Evolutionary conservation across 2,888 invertebrate species (phyloP), one percentile per base, ranked within the genome.

Genomic region (Chaitophorus viminalis): DNA sequence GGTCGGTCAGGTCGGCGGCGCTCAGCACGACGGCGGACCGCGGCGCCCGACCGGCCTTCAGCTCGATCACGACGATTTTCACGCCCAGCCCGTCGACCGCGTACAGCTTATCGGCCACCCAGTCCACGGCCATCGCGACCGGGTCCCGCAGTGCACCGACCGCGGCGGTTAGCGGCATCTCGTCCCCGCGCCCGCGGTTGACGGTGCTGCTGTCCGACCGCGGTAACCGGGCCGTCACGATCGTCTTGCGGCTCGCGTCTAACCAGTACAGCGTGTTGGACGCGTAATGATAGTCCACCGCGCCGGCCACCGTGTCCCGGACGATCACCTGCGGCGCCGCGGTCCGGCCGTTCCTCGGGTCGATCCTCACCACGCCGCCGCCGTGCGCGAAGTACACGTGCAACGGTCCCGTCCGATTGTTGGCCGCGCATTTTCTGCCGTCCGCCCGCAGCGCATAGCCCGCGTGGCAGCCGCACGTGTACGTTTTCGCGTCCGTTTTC

Each of bases 71-170:
- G 91, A 98, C 98, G 88, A 99, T 95, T 92, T 97, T 97, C 91
- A 98, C 97, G 0, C 98, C 98, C 36, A 97, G 93, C 33, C 96
- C 94, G 91, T 99, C 99, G 0, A 97, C 97, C 33, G 98, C 96
- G 92, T 99, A 99, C 17, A 99, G 93, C 91, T 98, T 99, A 91
- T 98, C 96, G 0, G 98, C 98, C 76, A 99, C 95, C 98, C 99
- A 99, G 92, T 99, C 99, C 29, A 99, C 96, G 17, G 99, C 98
- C 82, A 99, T 91, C 0, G 97, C 95, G 0, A 96, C 95, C 0
- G 98, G 98, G 0, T 96, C 94, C 97, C 97, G 97, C 0, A 96
- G 4, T 6, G 6, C 95, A 0, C 96, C 96, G 0, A 96, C 94
- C 54, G 96, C 92, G 0, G 94, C 93, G 90, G 74, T 79, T 74